Evolutionary conservation across 1,140 invertebrate species (phyloP), one percentile per base, ranked within the genome.

Genomic region (Gonioctena quinquepunctata): DNA sequence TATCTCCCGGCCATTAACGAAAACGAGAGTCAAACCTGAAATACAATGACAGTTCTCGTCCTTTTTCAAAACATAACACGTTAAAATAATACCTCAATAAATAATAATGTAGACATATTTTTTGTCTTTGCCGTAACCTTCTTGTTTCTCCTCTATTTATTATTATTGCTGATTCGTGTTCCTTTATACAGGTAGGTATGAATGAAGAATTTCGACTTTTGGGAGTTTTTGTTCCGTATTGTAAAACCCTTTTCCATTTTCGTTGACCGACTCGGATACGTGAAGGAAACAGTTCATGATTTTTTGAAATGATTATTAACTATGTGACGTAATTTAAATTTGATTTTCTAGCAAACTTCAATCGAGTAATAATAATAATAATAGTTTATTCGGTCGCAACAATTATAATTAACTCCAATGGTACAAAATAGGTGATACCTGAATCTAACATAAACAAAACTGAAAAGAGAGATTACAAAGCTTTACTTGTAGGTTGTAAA

Each of bases 1-100:
- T 77, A 77, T 77, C 76, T 75, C 60, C 42, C 68, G 57, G 63
- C 74, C 73, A 77, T 77, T 77, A 77, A 77, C 73, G 71, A 77
- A 77, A 77, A 77, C 76, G 71, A 75, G 68, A 75, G 74, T 75
- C 70, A 33, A 62, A 73, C 68, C 60, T 73, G 71, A 73, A 70
- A 73, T 69, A 70, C 68, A 69, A 69, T 69, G 68, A 73, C 71
- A 61, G 67, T 26, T 60, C 49, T 57, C 63, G 64, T 70, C 68
- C 68, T 73, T 73, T 67, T 73, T 66, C 52, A 49, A 66, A 64
- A 70, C 63, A 69, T 63, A 66, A 68, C 62, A 69, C 68, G 56
- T 33, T 42, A 49, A 73, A 69, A 70, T 60, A 67, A 68, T 57
- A 62, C 56, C 59, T 50, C 66, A 68, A 72, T 68, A 64, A 72